Percentiles rank a stretch among this genome's conserved stretches.
phyloP scores from a whole-genome alignment of 2,888 invertebrate species.

The Elmis aenea region DNA sequence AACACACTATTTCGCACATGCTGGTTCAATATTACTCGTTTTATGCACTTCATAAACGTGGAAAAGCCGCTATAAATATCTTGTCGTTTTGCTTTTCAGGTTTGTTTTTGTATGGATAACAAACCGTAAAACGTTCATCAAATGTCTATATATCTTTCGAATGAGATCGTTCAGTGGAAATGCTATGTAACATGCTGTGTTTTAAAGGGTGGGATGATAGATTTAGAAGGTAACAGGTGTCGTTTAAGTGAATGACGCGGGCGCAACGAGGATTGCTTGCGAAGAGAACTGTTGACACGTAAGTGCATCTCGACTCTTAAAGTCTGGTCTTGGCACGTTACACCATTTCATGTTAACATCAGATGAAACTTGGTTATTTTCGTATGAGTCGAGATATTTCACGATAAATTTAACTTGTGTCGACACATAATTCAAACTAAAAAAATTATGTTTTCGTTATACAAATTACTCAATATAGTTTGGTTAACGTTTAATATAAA shows the following conservation, averaged over 20 bases:
- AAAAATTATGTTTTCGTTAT: too few relatives aligned
- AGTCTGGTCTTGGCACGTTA: slow-evolving; percentile 15
- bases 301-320: slow-evolving; percentile 13
- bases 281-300: slow-evolving; percentile 20
- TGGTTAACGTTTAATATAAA: too few relatives aligned
- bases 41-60: slow-evolving; percentile 24
- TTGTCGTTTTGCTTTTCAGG: slow-evolving; percentile 27
- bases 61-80: slow-evolving; percentile 26
- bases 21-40: slow-evolving; percentile 21
- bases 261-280: slow-evolving; percentile 17
- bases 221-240: slow-evolving; percentile 35
- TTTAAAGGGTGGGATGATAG: slow-evolving; percentile 29
- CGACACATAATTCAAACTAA: too few relatives aligned
- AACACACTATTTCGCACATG: slow-evolving; percentile 22
- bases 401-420: too few relatives aligned
- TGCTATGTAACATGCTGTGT: slow-evolving; percentile 19
- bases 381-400: too few relatives aligned
- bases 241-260: slow-evolving; percentile 21
- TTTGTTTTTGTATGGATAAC: slow-evolving; percentile 34
- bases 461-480: too few relatives aligned
- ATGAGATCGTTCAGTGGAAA: slow-evolving; percentile 24
- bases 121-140: slow-evolving; percentile 36
- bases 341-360: too few relatives aligned
- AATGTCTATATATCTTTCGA: slow-evolving; percentile 32
- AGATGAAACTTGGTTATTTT: too few relatives aligned